phyloP scores from a whole-genome alignment of 2,888 invertebrate genomes.

The Drosophila ustulata region DNA sequence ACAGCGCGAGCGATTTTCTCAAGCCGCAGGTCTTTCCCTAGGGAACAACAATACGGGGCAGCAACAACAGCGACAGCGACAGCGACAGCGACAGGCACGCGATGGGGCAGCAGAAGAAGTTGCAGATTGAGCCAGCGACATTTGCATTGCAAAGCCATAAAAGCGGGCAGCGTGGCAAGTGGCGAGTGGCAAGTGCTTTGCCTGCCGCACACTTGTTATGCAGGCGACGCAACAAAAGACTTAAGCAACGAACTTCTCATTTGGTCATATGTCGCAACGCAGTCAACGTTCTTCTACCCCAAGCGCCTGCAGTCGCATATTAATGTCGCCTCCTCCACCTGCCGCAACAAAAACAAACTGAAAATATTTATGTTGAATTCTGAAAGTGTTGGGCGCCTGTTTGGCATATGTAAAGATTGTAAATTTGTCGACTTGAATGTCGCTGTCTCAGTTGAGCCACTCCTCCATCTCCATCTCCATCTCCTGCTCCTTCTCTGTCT shows the following conservation, averaged over 20 bases:
- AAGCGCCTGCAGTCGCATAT: constrained; percentile 56
- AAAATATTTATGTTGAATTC: constrained; percentile 66
- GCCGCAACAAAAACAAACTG: too few species aligned
- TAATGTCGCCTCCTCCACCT: constrained; percentile 20
- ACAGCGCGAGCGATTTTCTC: constrained; percentile 20
- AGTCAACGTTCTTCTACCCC: constrained; percentile 10
- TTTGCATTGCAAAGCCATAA: constrained; percentile 56
- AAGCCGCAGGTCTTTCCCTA: constrained; percentile 34
- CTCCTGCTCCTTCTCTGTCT: not conserved
- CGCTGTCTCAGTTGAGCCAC: constrained; percentile 3
- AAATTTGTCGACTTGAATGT: not conserved
- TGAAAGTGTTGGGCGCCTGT: constrained; percentile 57
- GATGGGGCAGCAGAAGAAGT: constrained; percentile 9
- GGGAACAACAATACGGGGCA: constrained; percentile 19
- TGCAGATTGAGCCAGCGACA: constrained; percentile 16
- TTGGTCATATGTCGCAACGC: constrained; percentile 50
- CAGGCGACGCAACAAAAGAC: constrained; percentile 57
- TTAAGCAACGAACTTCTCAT: constrained; percentile 56
- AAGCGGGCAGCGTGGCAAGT: constrained; percentile 10
- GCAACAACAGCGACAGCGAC: too few species aligned
- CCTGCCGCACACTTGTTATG: constrained; percentile 33
- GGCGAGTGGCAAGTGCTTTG: constrained; percentile 9
- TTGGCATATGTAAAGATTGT: constrained; percentile 61
- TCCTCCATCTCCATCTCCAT: not conserved
- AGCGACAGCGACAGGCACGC: constrained; percentile 19